Base-by-base conservation (phyloP, 2,888 invertebrate species). In the Autographa gamma region DNA sequence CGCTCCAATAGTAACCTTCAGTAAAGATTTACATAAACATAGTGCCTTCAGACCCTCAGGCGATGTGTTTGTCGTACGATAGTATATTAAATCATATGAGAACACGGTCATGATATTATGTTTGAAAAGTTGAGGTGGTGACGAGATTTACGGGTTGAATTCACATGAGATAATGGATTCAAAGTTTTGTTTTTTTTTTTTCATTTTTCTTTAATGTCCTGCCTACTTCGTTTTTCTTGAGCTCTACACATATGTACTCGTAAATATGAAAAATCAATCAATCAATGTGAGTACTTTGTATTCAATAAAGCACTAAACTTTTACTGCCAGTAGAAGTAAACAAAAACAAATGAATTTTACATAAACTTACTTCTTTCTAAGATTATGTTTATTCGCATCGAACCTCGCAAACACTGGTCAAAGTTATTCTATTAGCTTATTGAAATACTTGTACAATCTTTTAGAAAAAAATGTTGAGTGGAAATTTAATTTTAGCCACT, bases 381-480 rank as follows among this genome's bases (percentile, higher is more conserved):
- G 7, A 54, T 18, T 48, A 18, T 43, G 31, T 59, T 65, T 65
- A 25, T 58, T 59, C n/a, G 41, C 58, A 59, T 59, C 43, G 25
- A 63, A 41, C 18, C 25, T 63, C 68, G 54, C 63, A 60, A 54
- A 74, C 64, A 38, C 60, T 18, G 19, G 58, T 43, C 59, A 64
- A 71, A 74, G 77, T 80, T 60, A 14, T 74, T 72, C 60, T 74
- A 73, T 83, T 85, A 84, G 84, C 82, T 86, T 90, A 91, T 91
- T 90, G 88, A 85, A 92, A 91, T 92, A 89, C 90, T 91, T 90
- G 67, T 66, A 84, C 83, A 89, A 88, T 83, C 85, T 88, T 89
- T 86, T 76, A 76, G 77, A 89, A 92, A 84, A 91, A 90, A 86
- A 81, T 85, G 82, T 86, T 86, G 69, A 83, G 82, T 83, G 61